Evolutionary conservation across 2,797 vertebrate genomes (phyloP), one percentile per base, ranked within the genome.

Genomic region (Menidia menidia): DNA sequence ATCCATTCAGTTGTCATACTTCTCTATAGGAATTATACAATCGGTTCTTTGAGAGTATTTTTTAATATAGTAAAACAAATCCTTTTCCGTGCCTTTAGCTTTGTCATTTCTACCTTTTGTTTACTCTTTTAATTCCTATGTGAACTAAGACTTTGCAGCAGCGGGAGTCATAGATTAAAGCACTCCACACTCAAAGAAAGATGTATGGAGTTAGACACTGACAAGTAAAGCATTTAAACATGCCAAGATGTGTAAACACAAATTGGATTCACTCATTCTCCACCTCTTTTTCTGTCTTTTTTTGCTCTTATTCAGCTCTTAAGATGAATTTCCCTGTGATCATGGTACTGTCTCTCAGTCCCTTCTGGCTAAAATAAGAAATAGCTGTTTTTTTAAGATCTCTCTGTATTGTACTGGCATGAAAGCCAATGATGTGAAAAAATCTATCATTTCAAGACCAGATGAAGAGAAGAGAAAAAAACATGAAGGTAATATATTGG

Each of bases 361-460:
- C 78, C 72, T 74, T 71, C 53, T 83, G 70, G 65, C 64, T 59
- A 53, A 68, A 89, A 80, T 70, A 68, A 65, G 42, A 71, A 62
- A 65, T 78, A 14, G 16, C 31, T 61, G 68, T 68, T 83, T 69
- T 60, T 18, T n/a, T 39, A 7, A 39, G 35, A 19, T 7, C 39
- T 15, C 30, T 25, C 3, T 33, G 12, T 60, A 48, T 57, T 39
- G 41, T 30, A 16, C 11, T 16, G 1, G 1, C 33, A 11, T 19
- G 19, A 64, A 32, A 54, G 43, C 18, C 55, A 45, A 39, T 64
- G 14, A 60, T 62, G 15, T 30, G 30, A 33, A 48, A 30, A 54
- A 64, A 69, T 51, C 9, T 10, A 45, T 48, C 11, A 51, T 12
- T 48, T 1, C 9, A 16, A 68, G 15, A 15, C 59, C 51, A 67